A percentile compares a stretch with the other conserved stretches of the same genome.
These are phyloP conservation scores for Holothuria leucospilota DNA, from an alignment of 53 echinoderm and acorn worm species.

Conservation along the genomic window DNA sequence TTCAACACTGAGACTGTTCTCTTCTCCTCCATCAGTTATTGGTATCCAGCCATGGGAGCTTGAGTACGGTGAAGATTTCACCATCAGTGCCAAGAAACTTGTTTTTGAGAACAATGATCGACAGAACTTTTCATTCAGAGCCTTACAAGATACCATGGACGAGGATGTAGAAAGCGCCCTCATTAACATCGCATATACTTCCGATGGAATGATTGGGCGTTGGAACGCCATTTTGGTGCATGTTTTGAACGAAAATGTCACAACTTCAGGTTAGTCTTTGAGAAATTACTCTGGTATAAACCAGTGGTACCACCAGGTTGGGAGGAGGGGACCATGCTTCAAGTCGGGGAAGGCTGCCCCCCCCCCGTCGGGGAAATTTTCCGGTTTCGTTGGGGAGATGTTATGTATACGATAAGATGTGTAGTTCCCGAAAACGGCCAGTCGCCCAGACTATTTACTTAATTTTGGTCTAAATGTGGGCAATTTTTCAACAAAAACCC, in stretches of 20 bases:
- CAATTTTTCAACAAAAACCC: too few species aligned
- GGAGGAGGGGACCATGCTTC: too few species aligned
- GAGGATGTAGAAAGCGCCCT: slow-evolving; percentile 21
- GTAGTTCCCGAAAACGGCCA: too few species aligned
- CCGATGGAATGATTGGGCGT: slow-evolving; percentile 22
- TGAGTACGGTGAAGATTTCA: slow-evolving; percentile 23
- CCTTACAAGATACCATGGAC: slow-evolving; percentile 13
- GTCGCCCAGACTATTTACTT: too few species aligned
- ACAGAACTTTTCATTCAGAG: slow-evolving; percentile 32
- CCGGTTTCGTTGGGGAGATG: too few species aligned
- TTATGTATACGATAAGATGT: too few species aligned
- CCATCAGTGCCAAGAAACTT: slow-evolving; percentile 27
- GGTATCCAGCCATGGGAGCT: slow-evolving; percentile 34
- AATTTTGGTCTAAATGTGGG: too few species aligned
- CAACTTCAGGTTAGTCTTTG: not conserved
- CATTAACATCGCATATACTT: slow-evolving; percentile 19
- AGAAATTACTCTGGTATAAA: too few species aligned
- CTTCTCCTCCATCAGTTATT: not conserved
- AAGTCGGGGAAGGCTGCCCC: too few species aligned
- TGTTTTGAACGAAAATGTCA: slow-evolving; percentile 19
- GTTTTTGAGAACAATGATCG: slow-evolving; percentile 11
- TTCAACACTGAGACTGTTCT: too few species aligned
- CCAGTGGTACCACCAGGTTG: too few species aligned
- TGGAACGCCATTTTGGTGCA: slow-evolving; percentile 25
- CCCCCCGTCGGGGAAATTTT: too few species aligned